A percentile compares a stretch with the other conserved stretches of the same genome.
phyloP scores from a whole-genome alignment of 2,113 vertebrate genomes.

The Rhodinocichla rosea region DNA sequence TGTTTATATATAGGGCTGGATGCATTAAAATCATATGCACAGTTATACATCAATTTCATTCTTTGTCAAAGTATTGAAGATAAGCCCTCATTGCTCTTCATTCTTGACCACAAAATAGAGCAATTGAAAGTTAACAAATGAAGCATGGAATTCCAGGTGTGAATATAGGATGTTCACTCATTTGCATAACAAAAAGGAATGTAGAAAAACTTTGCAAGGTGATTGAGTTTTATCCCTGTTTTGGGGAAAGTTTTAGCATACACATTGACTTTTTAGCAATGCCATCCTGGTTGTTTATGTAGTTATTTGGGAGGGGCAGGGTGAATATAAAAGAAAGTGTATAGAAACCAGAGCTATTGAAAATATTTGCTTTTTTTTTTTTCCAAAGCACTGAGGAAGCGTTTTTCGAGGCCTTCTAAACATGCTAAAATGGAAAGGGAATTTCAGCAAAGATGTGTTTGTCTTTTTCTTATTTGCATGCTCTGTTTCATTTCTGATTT shows the following conservation, averaged over 20 bases:
- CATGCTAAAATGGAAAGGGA: not conserved
- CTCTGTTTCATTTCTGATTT: not conserved
- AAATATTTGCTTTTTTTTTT: not conserved
- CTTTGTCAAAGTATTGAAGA: not conserved
- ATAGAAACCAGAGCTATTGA: not conserved
- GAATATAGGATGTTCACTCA: not conserved
- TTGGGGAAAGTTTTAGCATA: not conserved
- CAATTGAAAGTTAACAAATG: not conserved
- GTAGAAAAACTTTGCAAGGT: not conserved
- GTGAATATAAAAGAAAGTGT: not conserved
- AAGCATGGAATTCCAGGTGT: not conserved
- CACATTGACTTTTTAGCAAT: not conserved
- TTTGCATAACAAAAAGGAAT: not conserved
- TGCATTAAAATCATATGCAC: conserved; percentile 52
- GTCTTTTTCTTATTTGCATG: not conserved
- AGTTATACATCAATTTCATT: conserved; percentile 20
- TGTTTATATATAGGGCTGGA: conserved; percentile 66
- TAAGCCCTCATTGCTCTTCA: not conserved
- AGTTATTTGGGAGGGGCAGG: not conserved
- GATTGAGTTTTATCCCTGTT: not conserved
- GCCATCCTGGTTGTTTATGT: not conserved
- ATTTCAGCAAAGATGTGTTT: not conserved
- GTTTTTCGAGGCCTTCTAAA: not conserved
- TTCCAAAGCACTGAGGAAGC: not conserved
- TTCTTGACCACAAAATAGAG: not conserved